These are phyloP conservation scores for Poecilus cupreus DNA, from an alignment of 2,888 invertebrate species.

Conservation along the genomic window DNA sequence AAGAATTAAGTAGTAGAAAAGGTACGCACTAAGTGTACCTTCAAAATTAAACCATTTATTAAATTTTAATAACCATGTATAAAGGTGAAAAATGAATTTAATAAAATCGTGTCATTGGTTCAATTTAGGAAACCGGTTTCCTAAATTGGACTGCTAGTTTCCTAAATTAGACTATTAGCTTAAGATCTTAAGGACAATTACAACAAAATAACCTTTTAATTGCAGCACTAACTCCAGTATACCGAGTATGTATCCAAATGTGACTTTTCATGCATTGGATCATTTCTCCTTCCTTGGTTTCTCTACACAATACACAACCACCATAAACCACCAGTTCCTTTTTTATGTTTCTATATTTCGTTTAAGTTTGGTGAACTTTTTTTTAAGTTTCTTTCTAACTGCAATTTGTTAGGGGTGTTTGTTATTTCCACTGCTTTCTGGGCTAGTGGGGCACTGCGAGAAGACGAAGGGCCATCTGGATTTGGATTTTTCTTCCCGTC, in stretches of 20 bases:
- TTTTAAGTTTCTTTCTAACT: neutral
- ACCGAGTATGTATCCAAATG: conserved; percentile 53
- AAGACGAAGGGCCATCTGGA: conserved; percentile 10
- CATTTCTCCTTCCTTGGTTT: conserved; percentile 46
- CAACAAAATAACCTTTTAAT: conserved; percentile 50
- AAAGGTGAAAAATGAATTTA: conserved; percentile 51
- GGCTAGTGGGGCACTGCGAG: conserved; percentile 24
- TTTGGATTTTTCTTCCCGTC: no score
- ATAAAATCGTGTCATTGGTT: conserved; percentile 55
- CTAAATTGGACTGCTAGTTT: conserved; percentile 54
- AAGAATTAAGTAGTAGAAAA: no score
- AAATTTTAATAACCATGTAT: no score
- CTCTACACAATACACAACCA: conserved; percentile 27
- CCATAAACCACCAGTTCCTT: conserved; percentile 22
- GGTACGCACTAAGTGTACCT: no score
- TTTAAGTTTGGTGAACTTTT: conserved; percentile 16
- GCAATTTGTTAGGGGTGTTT: conserved; percentile 48
- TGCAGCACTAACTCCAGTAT: conserved; percentile 48
- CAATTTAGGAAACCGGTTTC: conserved; percentile 58
- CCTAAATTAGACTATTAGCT: conserved; percentile 52
- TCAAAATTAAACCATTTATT: conserved; percentile 57
- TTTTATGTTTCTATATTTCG: neutral
- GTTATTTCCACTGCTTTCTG: conserved; percentile 52
- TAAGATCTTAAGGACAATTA: conserved; percentile 57
- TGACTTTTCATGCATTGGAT: conserved; percentile 56